phyloP scores from a whole-genome alignment of 2,113 vertebrate species.

The Dascyllus trimaculatus region DNA sequence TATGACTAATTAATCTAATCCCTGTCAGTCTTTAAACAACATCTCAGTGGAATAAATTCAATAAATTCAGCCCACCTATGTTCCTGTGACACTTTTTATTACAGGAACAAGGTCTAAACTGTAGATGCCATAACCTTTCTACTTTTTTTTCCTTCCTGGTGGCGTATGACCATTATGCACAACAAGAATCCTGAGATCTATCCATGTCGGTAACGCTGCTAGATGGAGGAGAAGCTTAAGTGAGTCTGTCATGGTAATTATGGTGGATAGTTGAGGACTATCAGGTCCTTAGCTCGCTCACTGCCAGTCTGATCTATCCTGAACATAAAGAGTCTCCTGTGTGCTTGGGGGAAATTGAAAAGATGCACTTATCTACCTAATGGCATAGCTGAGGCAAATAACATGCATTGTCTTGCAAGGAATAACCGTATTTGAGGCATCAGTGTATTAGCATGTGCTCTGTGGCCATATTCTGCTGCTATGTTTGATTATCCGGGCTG shows the following conservation, averaged over 20 bases:
- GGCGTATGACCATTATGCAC: constrained; percentile 52
- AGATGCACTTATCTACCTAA: constrained; percentile 80
- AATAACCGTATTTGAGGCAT: constrained; percentile 62
- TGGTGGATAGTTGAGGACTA: constrained; percentile 75
- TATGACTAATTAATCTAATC: constrained; percentile 72
- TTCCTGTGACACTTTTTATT: constrained; percentile 59
- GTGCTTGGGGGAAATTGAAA: constrained; percentile 68
- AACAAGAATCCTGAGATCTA: constrained; percentile 68
- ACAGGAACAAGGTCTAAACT: constrained; percentile 52
- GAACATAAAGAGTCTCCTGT: constrained; percentile 77
- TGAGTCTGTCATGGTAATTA: constrained; percentile 82
- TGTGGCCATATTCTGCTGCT: constrained; percentile 38
- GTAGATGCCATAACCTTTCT: constrained; percentile 45
- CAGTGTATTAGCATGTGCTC: constrained; percentile 41
- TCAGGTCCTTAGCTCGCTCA: constrained; percentile 67
- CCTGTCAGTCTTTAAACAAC: constrained; percentile 63
- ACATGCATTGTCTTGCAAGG: constrained; percentile 68
- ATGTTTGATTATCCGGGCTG: constrained; percentile 63
- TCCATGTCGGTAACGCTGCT: constrained; percentile 66
- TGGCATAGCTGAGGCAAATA: constrained; percentile 73
- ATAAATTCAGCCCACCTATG: constrained; percentile 45
- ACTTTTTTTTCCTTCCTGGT: constrained; percentile 12
- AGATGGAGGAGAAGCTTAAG: constrained; percentile 78
- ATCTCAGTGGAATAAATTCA: constrained; percentile 45
- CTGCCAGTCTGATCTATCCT: constrained; percentile 67